Conservation (phyloP, 1,140 invertebrate species). For the Zelostemma sp. region DNA sequence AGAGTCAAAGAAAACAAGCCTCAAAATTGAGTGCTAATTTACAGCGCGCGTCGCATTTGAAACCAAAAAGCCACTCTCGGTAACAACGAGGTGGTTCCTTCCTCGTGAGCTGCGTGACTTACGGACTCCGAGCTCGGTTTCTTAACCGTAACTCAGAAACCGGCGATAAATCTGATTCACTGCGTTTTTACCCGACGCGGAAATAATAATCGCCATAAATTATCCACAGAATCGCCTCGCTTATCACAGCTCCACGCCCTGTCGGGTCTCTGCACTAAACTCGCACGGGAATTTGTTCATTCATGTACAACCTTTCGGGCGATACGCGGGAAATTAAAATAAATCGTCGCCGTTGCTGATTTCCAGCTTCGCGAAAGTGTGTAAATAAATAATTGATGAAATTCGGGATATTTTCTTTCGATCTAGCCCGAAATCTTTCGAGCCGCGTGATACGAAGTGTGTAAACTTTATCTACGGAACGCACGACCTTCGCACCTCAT, state of each 20-base stretch:
- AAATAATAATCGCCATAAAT: conserved; percentile 66
- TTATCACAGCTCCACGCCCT: conserved; percentile 40
- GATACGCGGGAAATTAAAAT: too few species aligned
- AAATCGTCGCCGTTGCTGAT: background rate
- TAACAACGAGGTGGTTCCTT: conserved; percentile 33
- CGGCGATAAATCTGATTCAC: conserved; percentile 62
- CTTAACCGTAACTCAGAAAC: conserved; percentile 58
- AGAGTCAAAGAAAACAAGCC: too few species aligned
- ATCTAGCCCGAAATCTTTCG: background rate
- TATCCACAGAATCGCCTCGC: conserved; percentile 53
- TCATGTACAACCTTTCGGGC: too few species aligned
- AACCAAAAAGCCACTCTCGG: too few species aligned
- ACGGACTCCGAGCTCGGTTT: conserved; percentile 51
- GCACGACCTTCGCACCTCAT: conserved; percentile 44
- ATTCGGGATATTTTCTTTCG: background rate
- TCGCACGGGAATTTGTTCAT: background rate
- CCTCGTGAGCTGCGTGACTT: conserved; percentile 57
- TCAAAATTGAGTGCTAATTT: too few species aligned
- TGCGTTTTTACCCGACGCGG: conserved; percentile 47
- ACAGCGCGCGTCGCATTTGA: conserved; percentile 1
- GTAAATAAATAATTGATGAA: background rate
- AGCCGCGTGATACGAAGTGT: background rate
- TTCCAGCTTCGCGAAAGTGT: background rate
- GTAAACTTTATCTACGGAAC: conserved; percentile 17
- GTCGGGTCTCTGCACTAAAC: conserved; percentile 6